Evolutionary conservation across 2,888 invertebrate genomes (phyloP), one percentile per base, ranked within the genome.

Genomic region (Calliopum simillimum): DNA sequence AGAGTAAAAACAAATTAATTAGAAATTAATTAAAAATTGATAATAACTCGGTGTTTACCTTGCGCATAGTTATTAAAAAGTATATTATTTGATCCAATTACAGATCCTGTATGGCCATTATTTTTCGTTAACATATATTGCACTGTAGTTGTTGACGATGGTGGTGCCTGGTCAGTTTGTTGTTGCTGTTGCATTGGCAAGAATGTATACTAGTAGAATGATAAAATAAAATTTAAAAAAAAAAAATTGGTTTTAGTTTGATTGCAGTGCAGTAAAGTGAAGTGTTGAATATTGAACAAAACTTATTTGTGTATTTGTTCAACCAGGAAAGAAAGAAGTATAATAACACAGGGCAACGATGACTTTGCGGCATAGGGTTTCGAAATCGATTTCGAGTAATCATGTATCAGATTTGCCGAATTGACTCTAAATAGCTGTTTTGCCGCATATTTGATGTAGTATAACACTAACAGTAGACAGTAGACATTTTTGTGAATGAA

Each of bases 121-220:
- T 80, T 79, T 73, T 85, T 84, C 74, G 84, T 84, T 53, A 83
- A 81, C 23, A 85, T 77, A 73, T 84, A 86, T 73, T 82, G 81
- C 75, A 81, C 75, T 13, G 79, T 67, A 59, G 79, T 75, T 55
- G 79, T 75, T 23, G 72, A 73, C n/a, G n/a, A n/a, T n/a, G n/a
- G n/a, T 14, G 73, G 58, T 51, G 77, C 69, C 16, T 64, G 68
- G 69, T 70, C 72, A 16, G 68, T 46, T 71, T 61, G 83, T 61
- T 23, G 79, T 72, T 46, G 79, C 19, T 74, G 74, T 46, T 71
- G 75, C 76, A 76, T 76, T 47, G 77, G 79, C 68, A 84, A 69
- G 68, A 74, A 71, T 5, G 72, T 70, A 68, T 73, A 75, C 74
- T 75, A 21, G 5, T 43, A 6, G 13, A 11, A 12, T 11, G 49